Evolutionary conservation across 2,113 vertebrate genomes (phyloP), one percentile per base, ranked within the genome.

Genomic region (Neomonachus schauinslandi): DNA sequence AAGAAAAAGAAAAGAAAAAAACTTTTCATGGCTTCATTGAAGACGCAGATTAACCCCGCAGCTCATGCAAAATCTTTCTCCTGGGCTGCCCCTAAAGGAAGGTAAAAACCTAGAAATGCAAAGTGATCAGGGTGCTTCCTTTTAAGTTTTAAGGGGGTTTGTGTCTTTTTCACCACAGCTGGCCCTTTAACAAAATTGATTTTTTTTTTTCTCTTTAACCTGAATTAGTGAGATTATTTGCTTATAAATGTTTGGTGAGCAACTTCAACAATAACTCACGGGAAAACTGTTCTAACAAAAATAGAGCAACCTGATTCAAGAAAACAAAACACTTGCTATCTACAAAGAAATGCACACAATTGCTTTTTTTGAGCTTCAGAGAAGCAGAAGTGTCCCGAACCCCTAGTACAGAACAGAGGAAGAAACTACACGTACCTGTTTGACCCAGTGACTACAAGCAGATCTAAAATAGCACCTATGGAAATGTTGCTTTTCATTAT

Each of bases 241-340:
- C 12, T 80, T 77, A 59, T 28, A 33, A 53, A 9, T 89, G 31
- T 74, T 63, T 86, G 77, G 31, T 39, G 51, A 81, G 18, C 13
- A 71, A 89, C 51, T 95, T 93, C n/a, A 57, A 39, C 39, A 80
- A 19, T 63, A 71, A 55, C 80, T 81, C n/a, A 22, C 14, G 24
- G n/a, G 39, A 89, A 96, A 94, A 69, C 26, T 88, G 49, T 28
- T 39, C 46, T 28, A 39, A 51, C 86, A 86, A 86, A 95, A 69
- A 39, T 26, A 16, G 2, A 95, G 39, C 26, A 57, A 53, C 61
- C 4, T 13, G n/a, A 92, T 36, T 86, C 36, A 92, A 63, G 46
- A 85, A 84, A 95, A 76, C 5, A 61, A 63, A 61, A 63, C 31
- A 77, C 15, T 65, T 84, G 5, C 5, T 46, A 3, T 57, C 53